phyloP scores from a whole-genome alignment of 1,140 invertebrate genomes.

The Caenorhabditis brenneri region DNA sequence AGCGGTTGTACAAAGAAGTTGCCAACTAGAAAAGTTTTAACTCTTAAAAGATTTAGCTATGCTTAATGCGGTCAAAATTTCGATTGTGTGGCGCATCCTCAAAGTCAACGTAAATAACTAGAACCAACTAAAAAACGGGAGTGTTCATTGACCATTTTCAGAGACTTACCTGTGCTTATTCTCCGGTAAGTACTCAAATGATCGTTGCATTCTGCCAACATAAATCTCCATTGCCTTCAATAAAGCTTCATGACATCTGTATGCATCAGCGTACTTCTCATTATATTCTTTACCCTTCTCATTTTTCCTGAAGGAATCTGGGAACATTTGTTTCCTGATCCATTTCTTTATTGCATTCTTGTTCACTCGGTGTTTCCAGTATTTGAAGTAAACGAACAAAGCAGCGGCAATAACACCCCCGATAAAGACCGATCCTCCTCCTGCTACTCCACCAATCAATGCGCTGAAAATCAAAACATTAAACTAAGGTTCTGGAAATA shows the following conservation, averaged over 20 bases:
- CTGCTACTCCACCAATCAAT: background rate
- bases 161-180: background rate
- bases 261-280: too few relatives aligned
- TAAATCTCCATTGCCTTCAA: background rate
- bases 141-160: too few relatives aligned
- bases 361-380: background rate
- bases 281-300: too few relatives aligned
- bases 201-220: background rate
- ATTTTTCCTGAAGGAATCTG: too few relatives aligned
- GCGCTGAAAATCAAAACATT: background rate
- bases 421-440: background rate
- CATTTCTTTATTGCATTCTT: background rate
- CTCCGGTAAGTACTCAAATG: background rate
- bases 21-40: too few relatives aligned
- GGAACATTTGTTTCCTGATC: background rate
- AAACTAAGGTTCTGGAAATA: too few relatives aligned
- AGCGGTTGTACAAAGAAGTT: too few relatives aligned
- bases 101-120: too few relatives aligned
- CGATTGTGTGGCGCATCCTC: too few relatives aligned
- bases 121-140: too few relatives aligned
- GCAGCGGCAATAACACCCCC: background rate
- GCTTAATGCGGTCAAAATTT: too few relatives aligned
- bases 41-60: too few relatives aligned
- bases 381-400: background rate
- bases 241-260: background rate